phyloP scores from a whole-genome alignment of 37 sponge, comb jelly and placozoan genomes.

The Corticium candelabrum region DNA sequence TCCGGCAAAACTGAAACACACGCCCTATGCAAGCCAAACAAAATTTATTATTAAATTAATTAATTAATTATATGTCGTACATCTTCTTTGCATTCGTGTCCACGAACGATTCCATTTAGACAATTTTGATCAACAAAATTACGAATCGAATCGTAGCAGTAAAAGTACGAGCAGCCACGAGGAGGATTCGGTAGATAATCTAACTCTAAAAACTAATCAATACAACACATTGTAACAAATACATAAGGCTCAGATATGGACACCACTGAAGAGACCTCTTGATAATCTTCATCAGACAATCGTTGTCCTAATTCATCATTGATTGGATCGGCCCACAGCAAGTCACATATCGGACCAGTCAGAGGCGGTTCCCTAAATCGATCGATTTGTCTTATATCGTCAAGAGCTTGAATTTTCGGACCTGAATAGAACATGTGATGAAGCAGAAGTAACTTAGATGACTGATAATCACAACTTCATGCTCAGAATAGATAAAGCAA shows the following conservation, averaged over 20 bases:
- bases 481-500: too few species aligned
- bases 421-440: too few species aligned
- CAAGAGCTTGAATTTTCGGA: neutral
- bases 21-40: slow-evolving; percentile 28
- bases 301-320: neutral
- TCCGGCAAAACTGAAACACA: slow-evolving; percentile 31
- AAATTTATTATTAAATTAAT: neutral
- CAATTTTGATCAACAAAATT: slow-evolving; percentile 39
- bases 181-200: slow-evolving; percentile 69
- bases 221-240: neutral
- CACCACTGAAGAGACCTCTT: slow-evolving; percentile 20
- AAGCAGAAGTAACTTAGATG: too few species aligned
- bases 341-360: neutral
- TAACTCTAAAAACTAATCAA: slow-evolving; percentile 56
- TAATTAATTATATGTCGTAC: neutral
- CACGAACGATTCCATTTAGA: slow-evolving; percentile 56
- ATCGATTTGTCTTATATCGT: neutral
- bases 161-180: slow-evolving; percentile 63
- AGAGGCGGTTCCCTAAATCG: slow-evolving; percentile 8
- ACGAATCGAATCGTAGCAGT: slow-evolving; percentile 45
- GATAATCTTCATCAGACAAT: slow-evolving; percentile 30
- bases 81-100: slow-evolving; percentile 73
- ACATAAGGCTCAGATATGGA: neutral
- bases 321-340: slow-evolving; percentile 10
- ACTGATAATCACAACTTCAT: too few species aligned